Evolutionary conservation across 2,888 invertebrate genomes (phyloP), one percentile per base, ranked within the genome.

Genomic region (Agrotis segetum): DNA sequence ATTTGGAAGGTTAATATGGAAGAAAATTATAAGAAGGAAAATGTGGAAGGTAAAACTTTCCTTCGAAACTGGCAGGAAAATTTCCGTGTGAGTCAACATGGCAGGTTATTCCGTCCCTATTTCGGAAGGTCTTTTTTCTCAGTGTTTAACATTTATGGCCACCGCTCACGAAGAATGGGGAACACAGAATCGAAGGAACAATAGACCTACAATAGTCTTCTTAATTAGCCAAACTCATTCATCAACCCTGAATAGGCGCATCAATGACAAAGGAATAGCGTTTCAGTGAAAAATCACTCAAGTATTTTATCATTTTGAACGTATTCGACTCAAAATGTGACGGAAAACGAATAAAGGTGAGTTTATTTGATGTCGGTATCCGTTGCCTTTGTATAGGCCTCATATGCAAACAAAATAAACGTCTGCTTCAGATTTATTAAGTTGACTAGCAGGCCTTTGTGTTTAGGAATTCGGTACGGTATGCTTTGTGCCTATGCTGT

Each of bases 211-310:
- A 76, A 76, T 58, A 53, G 70, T 55, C 53, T 64, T 70, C 59
- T 59, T 78, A 82, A 84, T 82, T 80, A 84, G 78, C 61, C 73
- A 47, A 79, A 74, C 61, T 74, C 77, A 82, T 82, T 83, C 68
- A 70, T 74, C 65, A 55, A 66, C 49, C 21, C 65, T 79, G 71
- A 81, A 81, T 75, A 74, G 79, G 59, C 34, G 53, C 44, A 58
- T 55, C 58, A 67, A 71, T 67, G 69, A 81, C 73, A 78, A 74
- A 75, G 64, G 74, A 62, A 72, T 62, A 59, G n/a, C n/a, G 52
- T 66, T 70, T 52, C 49, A 67, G 17, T 63, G 69, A 74, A 73
- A 76, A 61, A 70, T 60, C 40, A 46, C 13, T 65, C 19, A 19
- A 44, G 46, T 17, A 64, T 79, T 79, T 49, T 67, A 68, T 50